Percentiles rank a stretch among this genome's conserved stretches.
These are phyloP conservation scores for Xenops minutus DNA, from an alignment of 2,797 vertebrate genomes.

Conservation along the genomic window DNA sequence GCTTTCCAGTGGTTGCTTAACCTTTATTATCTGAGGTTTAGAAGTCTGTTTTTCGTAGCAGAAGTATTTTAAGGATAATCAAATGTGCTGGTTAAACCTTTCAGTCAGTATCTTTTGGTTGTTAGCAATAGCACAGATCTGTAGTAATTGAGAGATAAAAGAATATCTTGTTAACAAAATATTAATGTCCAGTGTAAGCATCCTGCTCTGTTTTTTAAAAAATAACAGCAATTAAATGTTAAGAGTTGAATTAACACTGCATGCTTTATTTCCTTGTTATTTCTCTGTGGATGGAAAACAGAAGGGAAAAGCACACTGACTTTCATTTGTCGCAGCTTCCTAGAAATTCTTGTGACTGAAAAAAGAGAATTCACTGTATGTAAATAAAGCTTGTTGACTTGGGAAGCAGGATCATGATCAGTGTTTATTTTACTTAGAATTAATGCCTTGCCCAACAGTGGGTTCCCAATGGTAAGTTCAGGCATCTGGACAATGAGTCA, in stretches of 20 bases:
- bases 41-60: not conserved
- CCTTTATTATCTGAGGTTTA: not conserved
- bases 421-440: constrained; percentile 1
- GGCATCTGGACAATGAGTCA: not conserved
- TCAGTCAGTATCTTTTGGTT: not conserved
- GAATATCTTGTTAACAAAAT: not conserved
- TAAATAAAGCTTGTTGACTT: not conserved
- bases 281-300: not conserved
- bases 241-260: not conserved
- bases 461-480: not conserved
- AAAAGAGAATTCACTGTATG: not conserved
- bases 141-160: not conserved
- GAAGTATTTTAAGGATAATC: not conserved
- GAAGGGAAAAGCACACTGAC: not conserved
- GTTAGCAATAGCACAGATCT: not conserved
- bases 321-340: not conserved
- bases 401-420: not conserved
- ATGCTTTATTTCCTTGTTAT: not conserved
- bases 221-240: not conserved
- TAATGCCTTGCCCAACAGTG: not conserved
- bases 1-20: not conserved
- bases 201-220: not conserved
- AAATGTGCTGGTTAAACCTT: not conserved
- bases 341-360: constrained; percentile 18
- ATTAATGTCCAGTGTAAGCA: not conserved